A percentile compares a stretch with the other conserved stretches of the same genome.
Conservation (phyloP, 2,888 invertebrate species). For the Hylaea fasciaria region DNA sequence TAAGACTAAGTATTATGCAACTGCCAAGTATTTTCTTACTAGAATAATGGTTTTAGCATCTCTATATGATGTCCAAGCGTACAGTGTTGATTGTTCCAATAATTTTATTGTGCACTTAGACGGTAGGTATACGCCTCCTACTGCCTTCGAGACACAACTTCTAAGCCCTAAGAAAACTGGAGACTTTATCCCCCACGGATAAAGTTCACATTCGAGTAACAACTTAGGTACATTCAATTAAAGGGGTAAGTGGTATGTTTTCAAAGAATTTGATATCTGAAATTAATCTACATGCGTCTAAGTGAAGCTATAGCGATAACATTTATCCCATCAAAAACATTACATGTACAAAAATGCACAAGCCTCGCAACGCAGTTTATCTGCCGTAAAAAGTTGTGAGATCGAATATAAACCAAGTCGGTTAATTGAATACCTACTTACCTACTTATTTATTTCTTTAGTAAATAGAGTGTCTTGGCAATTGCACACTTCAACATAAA, state of each 20-base stretch:
- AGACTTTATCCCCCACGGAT: conserved; percentile 10
- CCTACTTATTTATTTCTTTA: too few relatives aligned
- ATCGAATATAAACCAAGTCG: too few relatives aligned
- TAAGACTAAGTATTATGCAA: too few relatives aligned
- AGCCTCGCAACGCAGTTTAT: too few relatives aligned
- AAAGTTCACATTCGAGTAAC: conserved; percentile 15
- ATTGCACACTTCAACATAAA: too few relatives aligned
- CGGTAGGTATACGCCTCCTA: conserved; percentile 48
- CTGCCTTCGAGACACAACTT: conserved; percentile 26
- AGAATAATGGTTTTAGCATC: conserved; percentile 44
- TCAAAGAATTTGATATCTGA: conserved; percentile 16
- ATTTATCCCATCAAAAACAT: too few relatives aligned
- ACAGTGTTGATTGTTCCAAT: conserved; percentile 55
- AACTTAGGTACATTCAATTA: background rate
- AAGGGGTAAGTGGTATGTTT: background rate
- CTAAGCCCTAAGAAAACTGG: conserved; percentile 21
- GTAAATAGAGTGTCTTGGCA: too few relatives aligned
- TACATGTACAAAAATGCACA: too few relatives aligned
- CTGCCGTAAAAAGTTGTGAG: too few relatives aligned
- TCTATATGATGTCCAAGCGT: conserved; percentile 45
- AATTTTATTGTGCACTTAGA: conserved; percentile 65
- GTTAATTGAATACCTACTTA: too few relatives aligned
- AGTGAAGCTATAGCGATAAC: background rate
- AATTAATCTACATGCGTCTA: conserved; percentile 2
- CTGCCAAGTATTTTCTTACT: too few relatives aligned